Conservation (phyloP, 2,888 invertebrate species). For the Nomada flava region DNA sequence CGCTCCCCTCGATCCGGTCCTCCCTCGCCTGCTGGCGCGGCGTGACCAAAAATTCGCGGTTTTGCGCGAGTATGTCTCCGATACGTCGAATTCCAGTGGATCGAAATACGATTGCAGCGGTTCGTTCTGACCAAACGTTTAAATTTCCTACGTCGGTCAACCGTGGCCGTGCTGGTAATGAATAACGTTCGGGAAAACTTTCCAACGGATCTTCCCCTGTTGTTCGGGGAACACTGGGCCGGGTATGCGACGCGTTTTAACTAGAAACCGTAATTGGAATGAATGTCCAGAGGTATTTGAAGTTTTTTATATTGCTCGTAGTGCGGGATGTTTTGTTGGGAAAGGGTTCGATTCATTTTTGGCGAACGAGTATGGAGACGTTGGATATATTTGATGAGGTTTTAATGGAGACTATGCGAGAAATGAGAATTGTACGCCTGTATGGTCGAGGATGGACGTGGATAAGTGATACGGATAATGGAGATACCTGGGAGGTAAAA, state of each 20-base stretch:
- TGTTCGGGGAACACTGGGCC: conserved; percentile 16
- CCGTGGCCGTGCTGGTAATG: conserved; percentile 41
- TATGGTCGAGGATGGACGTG: no score
- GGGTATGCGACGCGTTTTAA: background rate
- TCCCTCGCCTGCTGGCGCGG: conserved; percentile 28
- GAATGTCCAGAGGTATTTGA: background rate
- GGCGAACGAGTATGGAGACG: no score
- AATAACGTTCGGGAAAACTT: conserved; percentile 61
- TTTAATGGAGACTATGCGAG: no score
- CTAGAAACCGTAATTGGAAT: background rate
- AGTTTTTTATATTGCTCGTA: background rate
- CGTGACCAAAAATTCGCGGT: conserved; percentile 62
- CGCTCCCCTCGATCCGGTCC: conserved; percentile 29
- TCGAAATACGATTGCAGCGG: conserved; percentile 52
- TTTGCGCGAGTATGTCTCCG: conserved; percentile 34
- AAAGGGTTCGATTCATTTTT: no score
- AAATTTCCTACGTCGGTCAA: conserved; percentile 33
- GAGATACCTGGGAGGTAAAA: no score
- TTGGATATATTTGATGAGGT: no score
- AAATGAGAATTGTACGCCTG: no score
- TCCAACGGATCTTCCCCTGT: conserved; percentile 17
- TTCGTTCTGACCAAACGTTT: conserved; percentile 54
- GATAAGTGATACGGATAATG: no score
- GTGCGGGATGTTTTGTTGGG: no score
- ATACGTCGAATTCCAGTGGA: conserved; percentile 47